These are phyloP conservation scores for Bradypodion ventrale DNA, from an alignment of 2,797 vertebrate genomes.

Conservation along the genomic window DNA sequence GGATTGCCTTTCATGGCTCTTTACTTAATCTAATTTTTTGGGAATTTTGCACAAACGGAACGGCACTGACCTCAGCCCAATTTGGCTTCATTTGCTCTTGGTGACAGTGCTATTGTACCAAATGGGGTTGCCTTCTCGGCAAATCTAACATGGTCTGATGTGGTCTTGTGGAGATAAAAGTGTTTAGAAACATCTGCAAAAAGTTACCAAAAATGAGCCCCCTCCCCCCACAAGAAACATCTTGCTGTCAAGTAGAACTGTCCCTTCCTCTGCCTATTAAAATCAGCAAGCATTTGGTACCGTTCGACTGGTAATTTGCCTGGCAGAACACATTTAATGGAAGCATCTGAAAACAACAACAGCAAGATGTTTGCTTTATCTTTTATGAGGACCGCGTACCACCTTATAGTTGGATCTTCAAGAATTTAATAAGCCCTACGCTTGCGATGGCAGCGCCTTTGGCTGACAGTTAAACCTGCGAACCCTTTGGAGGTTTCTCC, in stretches of 20 bases:
- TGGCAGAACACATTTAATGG: background rate
- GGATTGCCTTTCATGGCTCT: too few species aligned
- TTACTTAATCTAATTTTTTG: too few species aligned
- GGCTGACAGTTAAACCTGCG: background rate
- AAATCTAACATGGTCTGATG: background rate
- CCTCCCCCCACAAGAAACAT: background rate
- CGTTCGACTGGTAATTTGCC: background rate
- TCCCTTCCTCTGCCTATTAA: background rate
- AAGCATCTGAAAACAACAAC: background rate
- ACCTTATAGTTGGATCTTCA: background rate
- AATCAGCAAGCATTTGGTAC: background rate
- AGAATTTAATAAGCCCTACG: background rate
- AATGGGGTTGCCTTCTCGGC: background rate
- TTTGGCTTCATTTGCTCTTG: background rate
- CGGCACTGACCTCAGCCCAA: background rate
- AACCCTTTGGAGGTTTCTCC: conserved; percentile 15
- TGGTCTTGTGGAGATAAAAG: background rate
- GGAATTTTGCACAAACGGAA: too few species aligned
- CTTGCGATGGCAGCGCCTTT: background rate
- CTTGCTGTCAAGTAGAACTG: too few species aligned
- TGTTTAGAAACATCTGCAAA: background rate
- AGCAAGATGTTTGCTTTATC: background rate
- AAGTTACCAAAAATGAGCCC: background rate
- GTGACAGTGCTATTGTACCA: too few species aligned
- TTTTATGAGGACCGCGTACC: background rate